phyloP scores from a whole-genome alignment of 2,888 invertebrate species.

The Stramonita haemastoma region DNA sequence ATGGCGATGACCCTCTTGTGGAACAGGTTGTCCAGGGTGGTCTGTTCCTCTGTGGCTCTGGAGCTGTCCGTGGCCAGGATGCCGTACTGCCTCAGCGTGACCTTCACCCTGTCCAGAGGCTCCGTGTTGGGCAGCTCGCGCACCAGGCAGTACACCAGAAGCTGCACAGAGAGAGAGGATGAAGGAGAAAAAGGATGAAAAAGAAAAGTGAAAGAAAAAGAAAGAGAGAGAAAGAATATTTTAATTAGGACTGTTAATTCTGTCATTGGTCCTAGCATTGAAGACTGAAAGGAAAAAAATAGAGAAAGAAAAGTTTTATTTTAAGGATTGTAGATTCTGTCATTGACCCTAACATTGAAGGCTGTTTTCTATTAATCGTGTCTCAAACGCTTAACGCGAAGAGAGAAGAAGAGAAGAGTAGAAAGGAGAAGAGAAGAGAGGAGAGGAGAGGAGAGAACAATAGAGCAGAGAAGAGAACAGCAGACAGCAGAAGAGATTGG shows the following conservation, averaged over 20 bases:
- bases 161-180: conserved; percentile 54
- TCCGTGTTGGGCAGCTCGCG: conserved; percentile 72
- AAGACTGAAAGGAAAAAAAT: not conserved
- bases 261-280: too few relatives aligned
- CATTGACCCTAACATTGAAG: not conserved
- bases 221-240: not conserved
- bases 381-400: too few relatives aligned
- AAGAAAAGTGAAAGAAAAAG: too few relatives aligned
- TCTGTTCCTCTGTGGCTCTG: conserved; percentile 61
- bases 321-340: not conserved
- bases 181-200: too few relatives aligned
- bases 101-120: conserved; percentile 64
- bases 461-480: too few relatives aligned
- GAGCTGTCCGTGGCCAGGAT: conserved; percentile 62
- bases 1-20: conserved; percentile 70
- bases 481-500: too few relatives aligned
- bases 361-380: too few relatives aligned
- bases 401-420: not conserved
- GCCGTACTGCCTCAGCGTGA: conserved; percentile 70
- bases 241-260: too few relatives aligned
- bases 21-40: conserved; percentile 58
- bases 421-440: not conserved
- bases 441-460: too few relatives aligned
- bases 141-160: conserved; percentile 75
- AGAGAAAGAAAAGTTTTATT: not conserved